Evolutionary conservation across 2,888 invertebrate genomes (phyloP), one percentile per base, ranked within the genome.

Genomic region (Xestia rhomboidea): DNA sequence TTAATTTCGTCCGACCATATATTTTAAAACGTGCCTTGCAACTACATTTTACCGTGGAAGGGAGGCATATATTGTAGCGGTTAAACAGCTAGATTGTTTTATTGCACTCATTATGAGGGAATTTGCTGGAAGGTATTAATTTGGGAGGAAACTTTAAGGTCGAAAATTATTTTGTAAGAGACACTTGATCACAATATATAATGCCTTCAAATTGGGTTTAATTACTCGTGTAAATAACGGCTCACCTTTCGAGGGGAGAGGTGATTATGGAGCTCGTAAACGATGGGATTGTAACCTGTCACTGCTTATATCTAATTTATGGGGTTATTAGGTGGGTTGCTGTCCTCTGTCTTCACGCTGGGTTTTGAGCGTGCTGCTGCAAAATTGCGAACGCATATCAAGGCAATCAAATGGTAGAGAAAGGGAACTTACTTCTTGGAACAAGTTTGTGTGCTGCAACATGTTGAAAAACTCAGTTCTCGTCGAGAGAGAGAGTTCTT

Each of bases 51-150:
- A 93, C 91, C 91, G 91, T 88, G 82, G 86, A 90, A 90, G 79
- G 89, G 89, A 90, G 93, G 92, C 94, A 92, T 94, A 94, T 89
- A 93, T 92, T 93, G 94, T 87, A 92, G 92, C 87, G 88, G 89
- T 86, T 89, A 94, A 94, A 95, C 91, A 92, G 91, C 87, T 76
- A 89, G 88, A 93, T 95, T 96, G 96, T 95, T 96, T 95, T 96
- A 96, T 95, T 88, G 94, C 91, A 88, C 93, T 95, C 96, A 95
- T 96, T 95, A 95, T 93, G 92, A 90, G 88, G 86, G 91, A 91
- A 92, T 93, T 92, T 92, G 84, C 90, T 92, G 67, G 66, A 72
- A 73, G 69, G 79, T 86, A 94, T 94, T 93, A 92, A 93, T 94
- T 93, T 92, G 86, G 78, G 60, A 73, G 85, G 76, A 87, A 84